phyloP scores from a whole-genome alignment of 2,113 vertebrate genomes.

The Andinoacara biseriatus region DNA sequence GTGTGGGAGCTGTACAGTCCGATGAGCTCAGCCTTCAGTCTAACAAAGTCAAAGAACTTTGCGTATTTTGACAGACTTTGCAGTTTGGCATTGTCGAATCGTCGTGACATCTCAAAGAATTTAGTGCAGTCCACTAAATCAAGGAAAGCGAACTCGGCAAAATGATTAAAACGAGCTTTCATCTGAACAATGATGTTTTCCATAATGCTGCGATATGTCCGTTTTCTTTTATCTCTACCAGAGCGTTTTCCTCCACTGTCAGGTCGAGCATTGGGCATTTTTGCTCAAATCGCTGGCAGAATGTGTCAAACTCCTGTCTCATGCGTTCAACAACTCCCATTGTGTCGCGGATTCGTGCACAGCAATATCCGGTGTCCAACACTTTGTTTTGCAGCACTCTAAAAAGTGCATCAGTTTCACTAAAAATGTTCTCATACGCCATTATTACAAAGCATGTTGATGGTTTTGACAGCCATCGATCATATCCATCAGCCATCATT shows the following conservation, averaged over 20 bases:
- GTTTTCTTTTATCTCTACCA: not conserved
- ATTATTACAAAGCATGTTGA: no score
- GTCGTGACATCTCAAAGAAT: conserved; percentile 52
- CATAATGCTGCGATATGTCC: not conserved
- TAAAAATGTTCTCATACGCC: no score
- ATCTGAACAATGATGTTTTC: not conserved
- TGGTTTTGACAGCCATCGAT: no score
- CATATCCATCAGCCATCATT: no score
- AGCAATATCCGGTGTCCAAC: no score
- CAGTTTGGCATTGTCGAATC: not conserved
- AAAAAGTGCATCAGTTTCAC: no score
- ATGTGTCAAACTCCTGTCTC: no score
- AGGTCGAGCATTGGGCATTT: not conserved
- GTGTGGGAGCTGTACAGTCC: not conserved
- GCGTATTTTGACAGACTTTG: not conserved
- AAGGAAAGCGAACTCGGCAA: not conserved
- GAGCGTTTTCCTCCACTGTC: not conserved
- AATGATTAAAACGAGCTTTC: not conserved
- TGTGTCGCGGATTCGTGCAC: no score
- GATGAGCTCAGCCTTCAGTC: not conserved
- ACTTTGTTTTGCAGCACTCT: no score
- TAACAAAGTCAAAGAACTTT: not conserved
- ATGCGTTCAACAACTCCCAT: no score
- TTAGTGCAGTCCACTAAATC: not conserved
- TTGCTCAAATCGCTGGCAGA: no score